These are phyloP conservation scores for Perizoma affinitatum DNA, from an alignment of 2,888 invertebrate genomes.

Conservation along the genomic window DNA sequence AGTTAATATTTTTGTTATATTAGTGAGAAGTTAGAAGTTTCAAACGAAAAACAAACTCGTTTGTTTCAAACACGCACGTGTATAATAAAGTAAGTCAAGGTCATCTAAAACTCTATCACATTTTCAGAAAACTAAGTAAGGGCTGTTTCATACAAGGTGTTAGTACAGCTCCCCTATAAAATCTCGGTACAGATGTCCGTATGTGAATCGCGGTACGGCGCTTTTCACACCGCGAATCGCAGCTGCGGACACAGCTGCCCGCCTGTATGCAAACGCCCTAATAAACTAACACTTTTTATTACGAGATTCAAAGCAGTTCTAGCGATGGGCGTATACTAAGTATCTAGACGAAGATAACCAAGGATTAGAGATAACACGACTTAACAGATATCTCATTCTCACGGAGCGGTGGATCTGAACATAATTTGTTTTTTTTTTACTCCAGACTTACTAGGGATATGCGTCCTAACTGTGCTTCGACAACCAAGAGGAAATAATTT, in stretches of 20 bases:
- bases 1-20: too few species aligned
- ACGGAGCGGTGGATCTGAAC: constrained; percentile 15
- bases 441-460: too few species aligned
- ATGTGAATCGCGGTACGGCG: constrained; percentile 71
- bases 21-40: too few species aligned
- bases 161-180: constrained; percentile 60
- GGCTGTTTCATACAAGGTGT: constrained; percentile 62
- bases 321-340: constrained; percentile 35
- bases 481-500: too few species aligned
- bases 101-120: constrained; percentile 3
- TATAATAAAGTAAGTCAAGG: constrained; percentile 1
- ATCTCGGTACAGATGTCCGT: constrained; percentile 56
- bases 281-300: constrained; percentile 79
- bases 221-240: constrained; percentile 76
- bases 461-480: too few species aligned
- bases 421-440: constrained; percentile 18
- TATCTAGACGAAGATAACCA: constrained; percentile 29
- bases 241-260: constrained; percentile 72
- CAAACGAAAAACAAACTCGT: too few species aligned
- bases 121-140: constrained; percentile 34
- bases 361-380: constrained; percentile 33
- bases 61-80: too few species aligned
- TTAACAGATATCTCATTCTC: constrained; percentile 28
- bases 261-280: constrained; percentile 80
- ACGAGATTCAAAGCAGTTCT: constrained; percentile 39